Evolutionary conservation across 2,888 invertebrate genomes (phyloP).

Genomic region (Epirrita christyi): DNA sequence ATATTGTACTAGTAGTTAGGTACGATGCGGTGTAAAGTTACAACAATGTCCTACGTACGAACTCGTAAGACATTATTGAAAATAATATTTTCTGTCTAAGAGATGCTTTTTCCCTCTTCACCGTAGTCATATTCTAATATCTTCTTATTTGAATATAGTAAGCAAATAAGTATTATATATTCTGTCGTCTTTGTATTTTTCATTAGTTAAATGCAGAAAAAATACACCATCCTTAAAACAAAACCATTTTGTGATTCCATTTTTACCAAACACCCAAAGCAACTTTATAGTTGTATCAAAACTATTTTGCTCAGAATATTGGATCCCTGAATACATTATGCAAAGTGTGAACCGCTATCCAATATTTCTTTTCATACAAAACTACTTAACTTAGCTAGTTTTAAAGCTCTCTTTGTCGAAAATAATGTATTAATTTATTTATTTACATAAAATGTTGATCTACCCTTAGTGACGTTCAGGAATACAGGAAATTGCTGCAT

Average conservation of each 20-base stretch:
- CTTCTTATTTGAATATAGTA: no score
- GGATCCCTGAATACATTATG: constrained; percentile 64
- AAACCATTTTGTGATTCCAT: constrained; percentile 21
- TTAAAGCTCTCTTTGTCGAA: constrained; percentile 7
- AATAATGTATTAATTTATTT: constrained; percentile 11
- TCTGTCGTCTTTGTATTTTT: neutral
- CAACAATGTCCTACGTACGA: no score
- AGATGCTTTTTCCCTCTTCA: no score
- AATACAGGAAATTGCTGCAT: no score
- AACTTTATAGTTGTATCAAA: constrained; percentile 46
- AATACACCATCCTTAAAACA: constrained; percentile 5
- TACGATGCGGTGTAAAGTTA: no score
- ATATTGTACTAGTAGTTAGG: no score
- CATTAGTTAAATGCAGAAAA: neutral
- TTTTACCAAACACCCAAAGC: constrained; percentile 26
- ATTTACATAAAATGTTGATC: no score
- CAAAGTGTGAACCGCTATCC: constrained; percentile 43
- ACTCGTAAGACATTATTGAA: no score
- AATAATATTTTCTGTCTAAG: no score
- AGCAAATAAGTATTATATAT: no score
- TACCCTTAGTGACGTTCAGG: no score
- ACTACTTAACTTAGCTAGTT: constrained; percentile 16
- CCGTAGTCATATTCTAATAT: no score
- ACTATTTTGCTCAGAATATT: constrained; percentile 58
- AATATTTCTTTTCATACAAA: constrained; percentile 28